Evolutionary conservation across 2,797 vertebrate species (phyloP).

Genomic region (Glyptemys insculpta): DNA sequence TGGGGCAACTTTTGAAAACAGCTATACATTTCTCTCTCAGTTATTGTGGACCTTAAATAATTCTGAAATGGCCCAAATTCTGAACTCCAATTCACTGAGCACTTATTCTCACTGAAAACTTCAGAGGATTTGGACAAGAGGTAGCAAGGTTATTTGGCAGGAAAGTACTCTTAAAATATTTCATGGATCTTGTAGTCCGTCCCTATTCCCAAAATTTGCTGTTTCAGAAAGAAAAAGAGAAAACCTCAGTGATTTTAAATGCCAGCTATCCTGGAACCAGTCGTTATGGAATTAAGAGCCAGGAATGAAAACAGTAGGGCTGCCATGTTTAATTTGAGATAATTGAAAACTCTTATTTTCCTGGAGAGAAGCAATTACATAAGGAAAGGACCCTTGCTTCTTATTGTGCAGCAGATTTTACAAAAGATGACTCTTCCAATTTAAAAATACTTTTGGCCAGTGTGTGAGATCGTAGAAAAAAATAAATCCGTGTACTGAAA

Average conservation of each 20-base stretch:
- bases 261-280: neutral
- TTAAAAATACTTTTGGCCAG: neutral
- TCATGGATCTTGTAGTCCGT: neutral
- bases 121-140: neutral
- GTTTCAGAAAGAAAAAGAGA: neutral
- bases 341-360: neutral
- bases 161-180: neutral
- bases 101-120: neutral
- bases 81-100: neutral
- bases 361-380: neutral
- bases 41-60: neutral
- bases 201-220: neutral
- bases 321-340: neutral
- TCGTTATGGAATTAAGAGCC: neutral
- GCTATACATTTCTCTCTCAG: accelerated
- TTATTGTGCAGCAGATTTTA: neutral
- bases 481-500: neutral
- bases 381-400: neutral
- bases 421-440: neutral
- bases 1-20: neutral
- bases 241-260: neutral
- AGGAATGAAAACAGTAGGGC: neutral
- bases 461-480: neutral
- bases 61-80: neutral
- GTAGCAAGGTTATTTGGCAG: neutral